These are phyloP conservation scores for Drosophila sp. DNA, from an alignment of 1,140 invertebrate genomes.

Conservation along the genomic window DNA sequence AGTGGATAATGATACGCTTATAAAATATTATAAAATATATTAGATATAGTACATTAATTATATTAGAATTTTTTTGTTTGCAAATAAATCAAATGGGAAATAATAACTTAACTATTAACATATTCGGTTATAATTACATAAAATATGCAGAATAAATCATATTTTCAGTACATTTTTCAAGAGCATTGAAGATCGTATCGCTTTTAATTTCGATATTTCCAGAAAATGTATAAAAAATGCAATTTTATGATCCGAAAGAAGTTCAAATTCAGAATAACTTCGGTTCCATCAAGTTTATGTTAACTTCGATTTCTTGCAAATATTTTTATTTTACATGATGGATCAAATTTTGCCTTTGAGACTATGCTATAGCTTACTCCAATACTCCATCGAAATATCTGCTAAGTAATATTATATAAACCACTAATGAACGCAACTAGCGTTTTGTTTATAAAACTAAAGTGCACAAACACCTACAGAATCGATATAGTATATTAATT, in stretches of 20 bases:
- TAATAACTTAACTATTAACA: conserved; percentile 1
- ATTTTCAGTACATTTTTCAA: conserved; percentile 4
- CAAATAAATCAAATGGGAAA: conserved; percentile 11
- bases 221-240: too few species aligned
- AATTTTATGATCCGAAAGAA: too few species aligned
- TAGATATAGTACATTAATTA: conserved; percentile 2
- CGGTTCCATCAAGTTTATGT: too few species aligned
- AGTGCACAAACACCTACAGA: conserved; percentile 68
- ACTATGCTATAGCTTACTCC: background rate
- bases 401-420: conserved; percentile 9
- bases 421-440: conserved; percentile 18
- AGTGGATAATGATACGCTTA: conserved; percentile 74
- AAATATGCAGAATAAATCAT: background rate
- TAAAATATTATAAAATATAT: conserved; percentile 31
- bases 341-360: too few species aligned
- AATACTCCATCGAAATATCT: conserved; percentile 1
- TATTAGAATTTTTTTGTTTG: background rate
- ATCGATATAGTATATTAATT: background rate
- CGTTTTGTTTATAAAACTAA: conserved; percentile 45
- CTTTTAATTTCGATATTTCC: background rate
- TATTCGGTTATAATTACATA: conserved; percentile 5
- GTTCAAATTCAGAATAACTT: too few species aligned
- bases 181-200: conserved; percentile 11
- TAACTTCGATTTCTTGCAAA: too few species aligned
- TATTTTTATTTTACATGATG: too few species aligned